phyloP scores from a whole-genome alignment of 2,797 vertebrate species.

The Chaetodon trifasciatus region DNA sequence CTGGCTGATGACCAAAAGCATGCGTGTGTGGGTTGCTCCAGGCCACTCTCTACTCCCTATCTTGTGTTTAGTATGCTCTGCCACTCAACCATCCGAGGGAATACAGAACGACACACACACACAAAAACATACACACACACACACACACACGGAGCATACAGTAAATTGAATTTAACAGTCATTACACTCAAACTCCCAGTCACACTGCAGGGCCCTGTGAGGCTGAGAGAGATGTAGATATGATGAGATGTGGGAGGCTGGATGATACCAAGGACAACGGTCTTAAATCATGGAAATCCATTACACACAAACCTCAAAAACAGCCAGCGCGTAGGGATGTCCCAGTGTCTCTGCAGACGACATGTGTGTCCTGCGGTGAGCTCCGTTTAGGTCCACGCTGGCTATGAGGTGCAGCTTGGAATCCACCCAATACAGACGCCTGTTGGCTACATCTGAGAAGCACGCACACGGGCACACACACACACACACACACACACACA shows the following conservation, averaged over 20 bases:
- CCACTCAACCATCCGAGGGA: slow-evolving; percentile 14
- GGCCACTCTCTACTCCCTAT: slow-evolving; percentile 33
- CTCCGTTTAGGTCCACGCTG: slow-evolving; percentile 94
- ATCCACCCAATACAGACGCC: slow-evolving; percentile 98
- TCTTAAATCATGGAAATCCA: slow-evolving; percentile 8
- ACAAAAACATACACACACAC: slow-evolving; percentile 46
- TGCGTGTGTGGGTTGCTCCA: slow-evolving; percentile 31
- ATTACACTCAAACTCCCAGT: slow-evolving; percentile 46
- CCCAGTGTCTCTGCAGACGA: slow-evolving; percentile 91
- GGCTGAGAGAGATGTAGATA: slow-evolving; percentile 45
- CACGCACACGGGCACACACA: slow-evolving; percentile 25
- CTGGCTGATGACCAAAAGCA: slow-evolving; percentile 47
- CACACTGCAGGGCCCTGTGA: slow-evolving; percentile 31
- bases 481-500: slow-evolving; percentile 34
- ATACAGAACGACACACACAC: slow-evolving; percentile 72
- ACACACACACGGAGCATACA: slow-evolving; percentile 67
- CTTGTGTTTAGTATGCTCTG: slow-evolving; percentile 53
- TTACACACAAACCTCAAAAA: slow-evolving; percentile 92
- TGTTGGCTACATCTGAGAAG: slow-evolving; percentile 91
- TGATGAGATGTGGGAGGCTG: slow-evolving; percentile 48
- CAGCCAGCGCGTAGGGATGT: slow-evolving; percentile 95
- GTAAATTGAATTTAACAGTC: slow-evolving; percentile 58
- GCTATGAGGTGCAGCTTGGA: slow-evolving; percentile 96
- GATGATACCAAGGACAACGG: slow-evolving; percentile 19
- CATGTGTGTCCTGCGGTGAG: slow-evolving; percentile 93